Evolutionary conservation across 2,888 invertebrate genomes (phyloP).

Genomic region (Pseudococcus longispinus): DNA sequence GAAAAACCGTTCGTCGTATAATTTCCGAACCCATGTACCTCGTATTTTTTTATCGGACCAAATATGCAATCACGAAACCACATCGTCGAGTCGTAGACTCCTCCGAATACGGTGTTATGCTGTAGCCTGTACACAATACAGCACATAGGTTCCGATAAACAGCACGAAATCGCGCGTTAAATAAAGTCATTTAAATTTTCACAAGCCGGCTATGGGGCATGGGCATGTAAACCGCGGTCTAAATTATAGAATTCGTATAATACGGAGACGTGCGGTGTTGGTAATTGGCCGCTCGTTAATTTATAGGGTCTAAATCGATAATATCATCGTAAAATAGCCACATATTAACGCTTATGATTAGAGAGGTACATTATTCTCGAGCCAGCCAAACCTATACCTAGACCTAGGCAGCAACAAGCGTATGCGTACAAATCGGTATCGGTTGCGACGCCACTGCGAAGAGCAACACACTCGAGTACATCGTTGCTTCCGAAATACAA

Average conservation of each 20-base stretch:
- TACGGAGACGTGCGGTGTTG: too few relatives aligned
- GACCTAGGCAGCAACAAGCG: neutral
- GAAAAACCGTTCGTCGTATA: neutral
- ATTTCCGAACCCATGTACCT: neutral
- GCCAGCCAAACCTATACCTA: neutral
- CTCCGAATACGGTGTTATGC: neutral
- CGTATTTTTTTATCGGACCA: neutral
- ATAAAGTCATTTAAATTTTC: conserved; percentile 25
- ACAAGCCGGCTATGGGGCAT: neutral
- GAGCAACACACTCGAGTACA: neutral
- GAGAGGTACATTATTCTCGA: neutral
- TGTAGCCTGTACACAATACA: neutral
- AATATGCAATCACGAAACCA: neutral
- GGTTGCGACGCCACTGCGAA: neutral
- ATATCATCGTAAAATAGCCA: neutral
- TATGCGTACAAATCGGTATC: neutral
- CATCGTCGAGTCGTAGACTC: neutral
- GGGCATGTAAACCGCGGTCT: neutral
- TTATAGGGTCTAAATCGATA: conserved; percentile 14
- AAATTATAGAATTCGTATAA: neutral
- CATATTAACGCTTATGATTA: conserved; percentile 4
- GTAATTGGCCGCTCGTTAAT: conserved; percentile 14
- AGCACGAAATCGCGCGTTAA: neutral
- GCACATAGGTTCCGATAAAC: neutral
- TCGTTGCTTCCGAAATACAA: conserved; percentile 20